A percentile compares a stretch with the other conserved stretches of the same genome.
Conservation (phyloP, 2,888 invertebrate genomes). For the Kuschelorhynchus macadamiae region DNA sequence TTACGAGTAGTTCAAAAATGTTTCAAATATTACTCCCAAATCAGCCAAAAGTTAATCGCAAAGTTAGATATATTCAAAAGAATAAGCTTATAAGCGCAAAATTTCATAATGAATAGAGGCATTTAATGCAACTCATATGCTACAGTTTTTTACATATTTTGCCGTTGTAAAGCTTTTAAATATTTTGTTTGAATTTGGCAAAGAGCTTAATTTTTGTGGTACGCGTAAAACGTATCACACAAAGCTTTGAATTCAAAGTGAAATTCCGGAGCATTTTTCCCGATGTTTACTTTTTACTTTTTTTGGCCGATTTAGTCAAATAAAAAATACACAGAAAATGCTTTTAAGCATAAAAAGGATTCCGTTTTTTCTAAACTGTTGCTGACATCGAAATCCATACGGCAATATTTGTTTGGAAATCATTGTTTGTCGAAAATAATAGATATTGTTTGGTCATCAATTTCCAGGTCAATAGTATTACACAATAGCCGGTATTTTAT, state of each 20-base stretch:
- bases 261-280: constrained; percentile 32
- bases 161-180: constrained; percentile 29
- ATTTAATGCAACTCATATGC: constrained; percentile 27
- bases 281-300: constrained; percentile 24
- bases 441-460: too few species aligned
- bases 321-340: constrained; percentile 8
- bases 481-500: too few species aligned
- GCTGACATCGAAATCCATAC: too few species aligned
- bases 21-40: too few species aligned
- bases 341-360: constrained; percentile 8
- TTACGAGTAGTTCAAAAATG: too few species aligned
- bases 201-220: constrained; percentile 47
- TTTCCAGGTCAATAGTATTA: too few species aligned
- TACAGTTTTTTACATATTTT: constrained; percentile 30
- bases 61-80: too few species aligned
- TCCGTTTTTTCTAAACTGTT: constrained; percentile 4
- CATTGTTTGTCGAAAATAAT: too few species aligned
- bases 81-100: constrained; percentile 13
- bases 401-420: too few species aligned
- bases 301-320: constrained; percentile 5
- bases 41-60: too few species aligned
- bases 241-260: constrained; percentile 35
- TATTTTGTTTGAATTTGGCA: constrained; percentile 37
- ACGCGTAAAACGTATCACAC: constrained; percentile 27
- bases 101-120: constrained; percentile 32